Conservation (phyloP, 2,113 vertebrate species). For the Cynocephalus volans region DNA sequence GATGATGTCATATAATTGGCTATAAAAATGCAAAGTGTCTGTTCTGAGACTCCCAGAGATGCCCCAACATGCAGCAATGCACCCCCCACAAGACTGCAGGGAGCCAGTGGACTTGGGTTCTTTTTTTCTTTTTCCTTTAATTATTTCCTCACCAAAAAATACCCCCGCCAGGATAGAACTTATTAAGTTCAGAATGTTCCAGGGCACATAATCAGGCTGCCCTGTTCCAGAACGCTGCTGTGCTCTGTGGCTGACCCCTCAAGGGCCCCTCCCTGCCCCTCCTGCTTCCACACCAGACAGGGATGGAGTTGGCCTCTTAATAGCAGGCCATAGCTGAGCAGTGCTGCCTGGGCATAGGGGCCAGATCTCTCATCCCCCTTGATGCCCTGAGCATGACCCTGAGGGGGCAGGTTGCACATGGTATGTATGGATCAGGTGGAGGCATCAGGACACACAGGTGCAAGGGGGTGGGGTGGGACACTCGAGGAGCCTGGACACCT, state of each 20-base stretch:
- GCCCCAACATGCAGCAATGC: rapidly evolving
- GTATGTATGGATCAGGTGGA: no score
- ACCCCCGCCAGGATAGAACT: not conserved
- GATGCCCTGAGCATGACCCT: not conserved
- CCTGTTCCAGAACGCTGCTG: not conserved
- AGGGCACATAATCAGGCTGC: not conserved
- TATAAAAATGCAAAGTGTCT: rapidly evolving
- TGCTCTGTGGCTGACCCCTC: not conserved
- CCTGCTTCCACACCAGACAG: rapidly evolving
- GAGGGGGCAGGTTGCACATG: not conserved
- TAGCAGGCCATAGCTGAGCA: no score
- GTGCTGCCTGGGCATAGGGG: no score
- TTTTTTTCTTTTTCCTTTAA: not conserved
- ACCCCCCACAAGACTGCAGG: rapidly evolving
- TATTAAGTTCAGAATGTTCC: slow-evolving; percentile 63
- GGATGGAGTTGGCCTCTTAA: no score
- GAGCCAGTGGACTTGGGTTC: not conserved
- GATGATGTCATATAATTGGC: not conserved
- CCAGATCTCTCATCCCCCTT: rapidly evolving
- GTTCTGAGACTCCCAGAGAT: rapidly evolving
- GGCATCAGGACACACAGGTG: not conserved
- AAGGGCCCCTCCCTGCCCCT: not conserved
- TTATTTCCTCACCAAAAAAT: slow-evolving; percentile 55
- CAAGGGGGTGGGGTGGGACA: no score
- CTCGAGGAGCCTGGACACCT: not conserved